Conservation (phyloP, 2,113 vertebrate genomes). For the Labeo catla region DNA sequence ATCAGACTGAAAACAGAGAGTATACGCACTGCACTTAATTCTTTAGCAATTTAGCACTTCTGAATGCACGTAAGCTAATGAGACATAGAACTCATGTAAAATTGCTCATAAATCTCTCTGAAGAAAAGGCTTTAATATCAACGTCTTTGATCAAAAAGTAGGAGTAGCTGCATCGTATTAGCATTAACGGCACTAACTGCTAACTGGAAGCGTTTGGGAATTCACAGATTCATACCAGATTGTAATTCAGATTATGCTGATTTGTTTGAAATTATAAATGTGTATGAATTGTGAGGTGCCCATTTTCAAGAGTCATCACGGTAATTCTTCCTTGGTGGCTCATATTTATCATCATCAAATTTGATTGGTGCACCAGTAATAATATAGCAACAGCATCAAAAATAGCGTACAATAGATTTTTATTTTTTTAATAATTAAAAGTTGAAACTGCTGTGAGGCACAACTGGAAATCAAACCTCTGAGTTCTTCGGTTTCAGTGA, state of each 20-base stretch:
- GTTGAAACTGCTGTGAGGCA: not conserved
- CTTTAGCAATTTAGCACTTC: constrained; percentile 87
- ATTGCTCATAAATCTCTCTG: constrained; percentile 86
- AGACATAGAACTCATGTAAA: constrained; percentile 86
- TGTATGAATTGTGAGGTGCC: not conserved
- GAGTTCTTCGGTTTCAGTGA: not conserved
- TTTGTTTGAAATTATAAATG: not conserved
- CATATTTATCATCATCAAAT: not conserved
- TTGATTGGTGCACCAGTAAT: not conserved
- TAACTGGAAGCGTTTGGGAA: not conserved
- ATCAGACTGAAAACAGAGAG: constrained; percentile 76
- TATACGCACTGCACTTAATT: constrained; percentile 86
- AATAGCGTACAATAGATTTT: not conserved
- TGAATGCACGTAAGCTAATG: constrained; percentile 87
- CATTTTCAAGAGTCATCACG: not conserved
- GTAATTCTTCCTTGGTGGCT: not conserved
- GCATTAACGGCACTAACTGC: not conserved
- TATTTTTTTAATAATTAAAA: not conserved
- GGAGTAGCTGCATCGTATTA: constrained; percentile 13
- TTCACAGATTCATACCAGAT: not conserved
- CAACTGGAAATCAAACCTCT: not conserved
- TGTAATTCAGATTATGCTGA: not conserved
- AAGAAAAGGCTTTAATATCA: constrained; percentile 9
- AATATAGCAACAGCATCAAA: not conserved
- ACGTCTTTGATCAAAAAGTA: constrained; percentile 24